A percentile compares a stretch with the other conserved stretches of the same genome.
These are phyloP conservation scores for Pseudorhombus dupliciocellatus DNA, from an alignment of 2,113 vertebrate species.

Conservation along the genomic window DNA sequence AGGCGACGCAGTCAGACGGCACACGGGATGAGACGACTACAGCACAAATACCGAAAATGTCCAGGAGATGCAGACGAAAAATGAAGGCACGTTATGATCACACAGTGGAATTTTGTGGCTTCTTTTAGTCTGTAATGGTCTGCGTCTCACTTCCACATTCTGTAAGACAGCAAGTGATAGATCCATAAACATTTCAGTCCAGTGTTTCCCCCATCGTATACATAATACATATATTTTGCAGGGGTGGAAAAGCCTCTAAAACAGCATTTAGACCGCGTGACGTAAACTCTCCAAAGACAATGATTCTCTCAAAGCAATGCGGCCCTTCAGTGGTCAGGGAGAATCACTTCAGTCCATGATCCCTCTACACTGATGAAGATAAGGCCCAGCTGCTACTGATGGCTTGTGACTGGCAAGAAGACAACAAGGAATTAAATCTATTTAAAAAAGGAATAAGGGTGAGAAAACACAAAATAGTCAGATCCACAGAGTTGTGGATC, in stretches of 20 bases:
- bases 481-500: slow-evolving; percentile 49
- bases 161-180: slow-evolving; percentile 56
- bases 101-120: slow-evolving; percentile 50
- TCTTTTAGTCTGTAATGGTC: slow-evolving; percentile 35
- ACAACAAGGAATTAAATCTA: slow-evolving; percentile 43
- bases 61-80: slow-evolving; percentile 37
- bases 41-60: slow-evolving; percentile 65
- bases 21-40: slow-evolving; percentile 52
- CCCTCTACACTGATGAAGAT: slow-evolving; percentile 16
- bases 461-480: slow-evolving; percentile 43
- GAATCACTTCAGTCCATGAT: slow-evolving; percentile 45
- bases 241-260: slow-evolving; percentile 55
- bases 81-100: slow-evolving; percentile 29
- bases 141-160: slow-evolving; percentile 13
- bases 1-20: slow-evolving; percentile 77
- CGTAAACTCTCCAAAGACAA: slow-evolving; percentile 10
- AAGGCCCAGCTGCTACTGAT: slow-evolving; percentile 48
- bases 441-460: slow-evolving; percentile 33
- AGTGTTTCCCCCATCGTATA: slow-evolving; percentile 67
- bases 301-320: slow-evolving; percentile 7
- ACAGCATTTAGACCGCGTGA: slow-evolving; percentile 47
- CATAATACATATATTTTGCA: slow-evolving; percentile 11
- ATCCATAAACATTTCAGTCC: slow-evolving; percentile 64
- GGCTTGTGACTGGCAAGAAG: slow-evolving; percentile 65
- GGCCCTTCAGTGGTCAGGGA: slow-evolving; percentile 24